A percentile compares a stretch with the other conserved stretches of the same genome.
These are phyloP conservation scores for Clarias macrocephalus DNA, from an alignment of 2,113 vertebrate species.

Conservation along the genomic window DNA sequence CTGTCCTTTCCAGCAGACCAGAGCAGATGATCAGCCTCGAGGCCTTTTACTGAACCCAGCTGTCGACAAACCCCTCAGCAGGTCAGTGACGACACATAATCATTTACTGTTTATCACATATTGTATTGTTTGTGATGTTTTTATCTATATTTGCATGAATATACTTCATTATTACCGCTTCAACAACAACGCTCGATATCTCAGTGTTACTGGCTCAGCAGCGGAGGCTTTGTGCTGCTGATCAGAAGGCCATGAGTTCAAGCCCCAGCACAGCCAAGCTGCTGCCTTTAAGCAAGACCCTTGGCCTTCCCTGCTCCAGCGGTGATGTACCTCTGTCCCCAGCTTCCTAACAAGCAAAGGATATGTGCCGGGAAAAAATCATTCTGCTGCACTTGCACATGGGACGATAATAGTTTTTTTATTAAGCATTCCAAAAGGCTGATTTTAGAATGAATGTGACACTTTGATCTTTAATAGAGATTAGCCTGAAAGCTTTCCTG, in stretches of 20 bases:
- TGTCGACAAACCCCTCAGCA: not conserved
- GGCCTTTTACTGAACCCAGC: constrained; percentile 11
- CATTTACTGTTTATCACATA: not conserved
- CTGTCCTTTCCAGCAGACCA: constrained; percentile 38
- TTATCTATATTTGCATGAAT: not conserved
- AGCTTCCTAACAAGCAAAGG: constrained; percentile 1
- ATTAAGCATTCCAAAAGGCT: not conserved
- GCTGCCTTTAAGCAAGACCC: not conserved
- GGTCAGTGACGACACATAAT: constrained; percentile 18
- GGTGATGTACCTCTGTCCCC: not conserved
- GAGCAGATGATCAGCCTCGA: constrained; percentile 16
- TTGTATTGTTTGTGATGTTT: not conserved
- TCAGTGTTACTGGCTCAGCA: not conserved
- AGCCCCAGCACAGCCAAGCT: not conserved
- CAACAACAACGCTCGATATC: not conserved
- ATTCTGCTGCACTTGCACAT: not conserved
- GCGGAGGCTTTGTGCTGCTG: not conserved
- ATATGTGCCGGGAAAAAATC: not conserved
- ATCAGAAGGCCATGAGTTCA: not conserved
- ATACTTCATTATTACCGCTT: not conserved
- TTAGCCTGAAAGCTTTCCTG: not conserved
- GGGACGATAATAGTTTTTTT: not conserved
- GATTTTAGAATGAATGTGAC: not conserved
- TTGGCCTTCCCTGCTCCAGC: not conserved
- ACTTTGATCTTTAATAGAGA: not conserved